A percentile compares a stretch with the other conserved stretches of the same genome.
These are phyloP conservation scores for Xenops minutus DNA, from an alignment of 2,797 vertebrate species.

Conservation along the genomic window DNA sequence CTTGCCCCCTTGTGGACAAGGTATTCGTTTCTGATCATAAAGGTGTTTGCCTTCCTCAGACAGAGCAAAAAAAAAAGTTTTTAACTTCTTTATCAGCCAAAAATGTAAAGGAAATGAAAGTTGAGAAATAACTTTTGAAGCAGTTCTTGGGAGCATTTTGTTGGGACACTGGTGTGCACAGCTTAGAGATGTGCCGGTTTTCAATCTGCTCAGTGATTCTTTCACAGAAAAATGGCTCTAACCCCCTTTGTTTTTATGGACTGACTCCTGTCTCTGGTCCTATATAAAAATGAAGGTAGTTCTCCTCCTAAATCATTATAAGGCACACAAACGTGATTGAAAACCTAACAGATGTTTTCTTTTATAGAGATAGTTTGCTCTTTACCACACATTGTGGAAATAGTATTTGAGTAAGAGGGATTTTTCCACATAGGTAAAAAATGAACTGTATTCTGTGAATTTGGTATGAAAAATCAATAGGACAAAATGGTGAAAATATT, in stretches of 20 bases:
- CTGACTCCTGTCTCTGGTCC: neutral
- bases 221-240: neutral
- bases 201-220: neutral
- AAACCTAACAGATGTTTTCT: neutral
- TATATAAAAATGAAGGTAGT: neutral
- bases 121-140: neutral
- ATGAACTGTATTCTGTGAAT: neutral
- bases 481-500: neutral
- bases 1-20: fast-evolving
- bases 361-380: neutral
- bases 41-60: neutral
- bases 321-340: neutral
- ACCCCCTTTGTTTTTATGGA: neutral
- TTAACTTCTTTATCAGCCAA: neutral
- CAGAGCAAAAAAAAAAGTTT: neutral
- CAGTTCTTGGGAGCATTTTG: neutral
- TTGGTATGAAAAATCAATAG: fast-evolving
- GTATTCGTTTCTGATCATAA: neutral
- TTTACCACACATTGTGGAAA: neutral
- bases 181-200: neutral
- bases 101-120: neutral
- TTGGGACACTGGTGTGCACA: too few species aligned
- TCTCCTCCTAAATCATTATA: neutral
- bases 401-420: neutral
- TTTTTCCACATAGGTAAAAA: neutral